Base-by-base conservation (phyloP, 2,888 invertebrate species). In the Teleogryllus oceanicus region DNA sequence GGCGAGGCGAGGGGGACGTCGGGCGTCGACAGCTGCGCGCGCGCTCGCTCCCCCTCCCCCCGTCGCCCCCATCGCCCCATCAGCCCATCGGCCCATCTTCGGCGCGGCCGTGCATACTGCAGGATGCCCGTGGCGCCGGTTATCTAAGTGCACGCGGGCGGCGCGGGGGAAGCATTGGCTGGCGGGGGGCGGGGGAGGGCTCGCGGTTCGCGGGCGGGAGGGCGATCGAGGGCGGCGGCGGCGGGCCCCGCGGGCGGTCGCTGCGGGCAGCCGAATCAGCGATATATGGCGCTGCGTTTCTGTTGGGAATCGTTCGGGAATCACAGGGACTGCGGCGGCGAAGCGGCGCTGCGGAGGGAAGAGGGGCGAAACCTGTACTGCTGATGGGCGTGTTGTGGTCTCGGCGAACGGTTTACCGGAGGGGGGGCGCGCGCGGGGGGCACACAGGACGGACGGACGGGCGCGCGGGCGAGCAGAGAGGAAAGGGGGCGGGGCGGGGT, bases 181-280 rank as follows among this genome's bases (percentile, higher is more conserved):
- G 62, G 2, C 12, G 62, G 62, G 62, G 12, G 2, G 62, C 18
- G 62, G 18, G 13, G 21, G 11, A 62, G 62, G 13, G 16, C n/a
- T 62, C 16, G 62, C n/a, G n/a, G 62, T 62, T 62, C 16, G 62
- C 62, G n/a, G 62, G 62, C 62, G n/a, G n/a, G 62, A 18, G 62
- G 37, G 37, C 37, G 37, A 37, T 37, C 37, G 37, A 5, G 62
- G 62, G 62, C 16, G 62, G 62, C 62, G 62, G 62, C n/a, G 62
- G 62, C 62, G 62, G 62, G n/a, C 62, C 16, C 62, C 62, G 62
- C 62, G 62, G 62, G 62, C 62, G 62, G 62, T 62, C 62, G n/a
- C 62, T 62, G 62, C 62, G 62, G 62, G 62, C 62, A 62, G 62
- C 62, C 62, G 62, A 62, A 62, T 62, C 62, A 62, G 62, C 62